These are phyloP conservation scores for Cariama cristata DNA, from an alignment of 2,113 vertebrate genomes.

Conservation along the genomic window DNA sequence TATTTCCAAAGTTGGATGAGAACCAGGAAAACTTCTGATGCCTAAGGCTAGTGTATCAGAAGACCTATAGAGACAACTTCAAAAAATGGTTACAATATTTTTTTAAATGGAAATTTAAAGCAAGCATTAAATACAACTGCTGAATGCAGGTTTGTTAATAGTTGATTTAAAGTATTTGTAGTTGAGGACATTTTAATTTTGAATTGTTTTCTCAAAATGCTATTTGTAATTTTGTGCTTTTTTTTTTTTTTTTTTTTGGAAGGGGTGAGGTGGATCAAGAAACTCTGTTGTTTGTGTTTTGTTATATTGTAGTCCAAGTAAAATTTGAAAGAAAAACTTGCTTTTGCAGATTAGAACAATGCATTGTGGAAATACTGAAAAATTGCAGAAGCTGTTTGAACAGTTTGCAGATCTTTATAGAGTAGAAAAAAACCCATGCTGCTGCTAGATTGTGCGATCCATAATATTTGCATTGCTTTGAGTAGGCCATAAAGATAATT, in stretches of 20 bases:
- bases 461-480: background rate
- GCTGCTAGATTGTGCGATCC: background rate
- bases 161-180: background rate
- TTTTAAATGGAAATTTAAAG: background rate
- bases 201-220: background rate
- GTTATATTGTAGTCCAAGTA: background rate
- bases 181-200: background rate
- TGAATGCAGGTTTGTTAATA: background rate
- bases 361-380: background rate
- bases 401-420: background rate
- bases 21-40: constrained; percentile 71
- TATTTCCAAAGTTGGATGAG: constrained; percentile 66
- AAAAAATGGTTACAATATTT: constrained; percentile 1
- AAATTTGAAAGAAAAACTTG: background rate
- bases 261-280: background rate
- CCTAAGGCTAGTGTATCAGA: constrained; percentile 55
- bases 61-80: constrained; percentile 23
- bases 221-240: background rate
- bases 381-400: background rate
- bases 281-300: background rate
- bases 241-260: background rate
- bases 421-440: background rate
- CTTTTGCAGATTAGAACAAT: background rate
- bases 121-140: background rate
- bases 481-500: background rate